Evolutionary conservation across 2,113 vertebrate species (phyloP).

Genomic region (Cynoglossus semilaevis): DNA sequence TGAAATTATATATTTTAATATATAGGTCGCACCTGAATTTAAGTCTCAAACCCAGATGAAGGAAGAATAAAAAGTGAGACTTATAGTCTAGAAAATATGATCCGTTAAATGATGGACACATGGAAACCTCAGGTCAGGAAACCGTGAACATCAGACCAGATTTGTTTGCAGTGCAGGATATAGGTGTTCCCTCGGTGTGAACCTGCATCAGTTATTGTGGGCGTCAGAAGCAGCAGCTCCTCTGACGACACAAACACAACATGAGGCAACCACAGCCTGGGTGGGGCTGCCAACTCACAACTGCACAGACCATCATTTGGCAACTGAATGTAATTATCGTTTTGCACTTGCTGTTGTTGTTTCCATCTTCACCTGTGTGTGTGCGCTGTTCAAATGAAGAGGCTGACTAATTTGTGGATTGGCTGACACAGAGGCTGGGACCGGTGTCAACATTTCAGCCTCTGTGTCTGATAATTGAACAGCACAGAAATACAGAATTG

Average conservation of each 20-base stretch:
- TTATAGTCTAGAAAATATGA: too few relatives aligned
- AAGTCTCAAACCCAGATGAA: too few relatives aligned
- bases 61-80: too few relatives aligned
- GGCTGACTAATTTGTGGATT: constrained; percentile 10
- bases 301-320: constrained; percentile 52
- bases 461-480: background rate
- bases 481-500: constrained; percentile 55
- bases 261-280: constrained; percentile 63
- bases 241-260: constrained; percentile 31
- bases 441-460: constrained; percentile 6
- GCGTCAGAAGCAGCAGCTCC: constrained; percentile 31
- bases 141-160: background rate
- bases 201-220: constrained; percentile 40
- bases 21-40: too few relatives aligned
- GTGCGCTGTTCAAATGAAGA: constrained; percentile 4
- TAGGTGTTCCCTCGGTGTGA: too few relatives aligned
- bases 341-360: constrained; percentile 1
- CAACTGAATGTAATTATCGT: constrained; percentile 46
- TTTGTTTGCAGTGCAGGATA: background rate
- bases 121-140: too few relatives aligned
- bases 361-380: background rate
- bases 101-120: too few relatives aligned
- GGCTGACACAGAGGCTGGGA: constrained; percentile 7
- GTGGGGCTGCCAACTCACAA: constrained; percentile 49
- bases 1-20: too few relatives aligned